A percentile compares a stretch with the other conserved stretches of the same genome.
These are phyloP conservation scores for Phrynocephalus guinanensis DNA, from an alignment of 2,797 vertebrate species.

Conservation along the genomic window DNA sequence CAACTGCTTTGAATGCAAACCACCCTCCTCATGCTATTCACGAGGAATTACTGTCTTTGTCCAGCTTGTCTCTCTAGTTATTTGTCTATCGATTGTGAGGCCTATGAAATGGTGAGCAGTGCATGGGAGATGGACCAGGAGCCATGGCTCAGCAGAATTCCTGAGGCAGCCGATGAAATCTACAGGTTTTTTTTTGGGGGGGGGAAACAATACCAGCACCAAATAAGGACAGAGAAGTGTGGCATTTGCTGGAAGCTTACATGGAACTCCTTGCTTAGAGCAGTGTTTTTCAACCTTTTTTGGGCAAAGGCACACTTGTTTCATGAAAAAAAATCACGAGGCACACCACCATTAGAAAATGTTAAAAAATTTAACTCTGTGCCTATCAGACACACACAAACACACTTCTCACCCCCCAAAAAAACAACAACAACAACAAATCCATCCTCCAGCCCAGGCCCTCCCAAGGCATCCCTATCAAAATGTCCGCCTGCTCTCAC, in stretches of 20 bases:
- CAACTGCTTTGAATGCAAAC: constrained; percentile 8
- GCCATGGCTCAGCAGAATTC: constrained; percentile 13
- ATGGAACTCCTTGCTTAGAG: background rate
- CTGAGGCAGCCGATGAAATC: constrained; percentile 15
- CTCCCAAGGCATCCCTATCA: no score
- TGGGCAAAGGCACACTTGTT: no score
- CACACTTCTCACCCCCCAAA: no score
- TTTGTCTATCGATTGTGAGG: constrained; percentile 36
- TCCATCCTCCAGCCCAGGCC: no score
- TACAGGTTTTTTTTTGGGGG: background rate
- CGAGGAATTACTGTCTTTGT: constrained; percentile 25
- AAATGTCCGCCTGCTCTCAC: no score
- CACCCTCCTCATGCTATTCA: constrained; percentile 6
- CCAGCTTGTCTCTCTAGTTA: constrained; percentile 26
- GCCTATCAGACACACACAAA: no score
- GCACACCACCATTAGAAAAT: no score
- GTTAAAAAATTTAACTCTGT: no score
- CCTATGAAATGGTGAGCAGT: background rate
- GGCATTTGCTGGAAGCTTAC: background rate
- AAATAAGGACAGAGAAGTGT: background rate
- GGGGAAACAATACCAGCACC: background rate
- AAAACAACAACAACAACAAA: no score
- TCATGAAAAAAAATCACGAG: no score
- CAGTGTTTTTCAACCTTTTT: no score
- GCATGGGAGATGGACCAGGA: constrained; percentile 12